These are phyloP conservation scores for Trematomus loennbergii DNA, from an alignment of 2,113 vertebrate genomes.

Conservation along the genomic window DNA sequence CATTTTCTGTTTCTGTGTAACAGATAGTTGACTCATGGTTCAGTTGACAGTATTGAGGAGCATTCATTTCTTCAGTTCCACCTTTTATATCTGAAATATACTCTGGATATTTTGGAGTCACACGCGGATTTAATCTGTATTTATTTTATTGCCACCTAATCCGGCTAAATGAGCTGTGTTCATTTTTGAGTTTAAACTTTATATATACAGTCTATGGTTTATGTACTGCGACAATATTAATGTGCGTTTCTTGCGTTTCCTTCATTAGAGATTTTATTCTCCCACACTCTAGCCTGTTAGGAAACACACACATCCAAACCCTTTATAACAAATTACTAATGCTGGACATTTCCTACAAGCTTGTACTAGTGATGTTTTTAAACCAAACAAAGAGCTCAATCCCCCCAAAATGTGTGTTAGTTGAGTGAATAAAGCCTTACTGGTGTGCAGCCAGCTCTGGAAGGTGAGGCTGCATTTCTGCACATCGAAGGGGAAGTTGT, in stretches of 20 bases:
- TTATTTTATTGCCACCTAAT: too few relatives aligned
- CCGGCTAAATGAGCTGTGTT: too few relatives aligned
- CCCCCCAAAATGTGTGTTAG: neutral
- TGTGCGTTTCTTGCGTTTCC: neutral
- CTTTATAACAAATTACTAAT: too few relatives aligned
- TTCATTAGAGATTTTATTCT: neutral
- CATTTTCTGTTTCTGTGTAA: neutral
- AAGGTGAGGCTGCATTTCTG: constrained; percentile 98
- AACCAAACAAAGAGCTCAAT: neutral
- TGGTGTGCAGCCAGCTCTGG: constrained; percentile 97
- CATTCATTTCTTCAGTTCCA: too few relatives aligned
- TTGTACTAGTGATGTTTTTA: neutral
- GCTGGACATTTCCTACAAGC: neutral
- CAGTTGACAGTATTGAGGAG: neutral
- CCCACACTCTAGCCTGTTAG: neutral
- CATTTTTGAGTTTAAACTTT: too few relatives aligned
- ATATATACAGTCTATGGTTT: too few relatives aligned
- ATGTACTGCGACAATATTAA: neutral
- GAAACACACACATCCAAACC: neutral
- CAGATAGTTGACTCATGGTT: neutral
- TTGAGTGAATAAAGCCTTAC: constrained; percentile 79
- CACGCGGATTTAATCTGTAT: too few relatives aligned
- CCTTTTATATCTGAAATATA: too few relatives aligned
- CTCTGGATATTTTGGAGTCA: too few relatives aligned
- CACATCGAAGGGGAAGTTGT: constrained; percentile 97